phyloP scores from a whole-genome alignment of 2,888 invertebrate genomes.

The Eledona agricola region DNA sequence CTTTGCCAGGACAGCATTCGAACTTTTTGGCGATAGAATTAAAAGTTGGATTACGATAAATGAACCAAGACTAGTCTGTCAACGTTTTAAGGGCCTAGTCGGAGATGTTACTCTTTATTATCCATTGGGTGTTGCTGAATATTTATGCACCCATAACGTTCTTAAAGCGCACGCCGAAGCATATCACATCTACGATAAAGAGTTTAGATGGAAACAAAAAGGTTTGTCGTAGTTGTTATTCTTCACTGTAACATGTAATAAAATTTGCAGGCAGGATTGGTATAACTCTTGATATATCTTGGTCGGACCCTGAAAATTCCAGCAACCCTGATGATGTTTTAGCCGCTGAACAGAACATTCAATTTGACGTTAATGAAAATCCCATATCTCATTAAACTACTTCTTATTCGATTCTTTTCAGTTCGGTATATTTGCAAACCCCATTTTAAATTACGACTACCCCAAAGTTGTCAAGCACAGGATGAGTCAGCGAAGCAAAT shows the following conservation, averaged over 20 bases:
- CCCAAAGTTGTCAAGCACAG: constrained; percentile 71
- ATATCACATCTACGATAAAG: constrained; percentile 70
- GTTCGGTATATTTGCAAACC: constrained; percentile 57
- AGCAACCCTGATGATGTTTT: constrained; percentile 66
- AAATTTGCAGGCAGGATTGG: background rate
- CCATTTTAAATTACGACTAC: constrained; percentile 74
- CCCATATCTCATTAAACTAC: too few relatives aligned
- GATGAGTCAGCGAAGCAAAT: constrained; percentile 67
- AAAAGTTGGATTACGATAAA: constrained; percentile 75
- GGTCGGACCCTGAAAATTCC: constrained; percentile 69
- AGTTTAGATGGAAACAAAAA: constrained; percentile 67
- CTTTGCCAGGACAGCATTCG: constrained; percentile 66
- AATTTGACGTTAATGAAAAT: too few relatives aligned
- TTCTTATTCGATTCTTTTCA: constrained; percentile 4
- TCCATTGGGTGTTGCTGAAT: constrained; percentile 69
- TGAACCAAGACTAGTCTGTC: constrained; percentile 62
- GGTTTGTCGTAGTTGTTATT: too few relatives aligned
- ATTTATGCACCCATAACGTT: constrained; percentile 71
- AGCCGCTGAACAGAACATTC: constrained; percentile 64
- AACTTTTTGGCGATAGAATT: constrained; percentile 66
- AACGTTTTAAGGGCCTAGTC: constrained; percentile 63
- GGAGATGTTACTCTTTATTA: constrained; percentile 64
- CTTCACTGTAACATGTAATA: too few relatives aligned
- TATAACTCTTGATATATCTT: constrained; percentile 64
- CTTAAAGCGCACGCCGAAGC: constrained; percentile 74